phyloP scores from a whole-genome alignment of 2,888 invertebrate species.

The Brenthis daphne region DNA sequence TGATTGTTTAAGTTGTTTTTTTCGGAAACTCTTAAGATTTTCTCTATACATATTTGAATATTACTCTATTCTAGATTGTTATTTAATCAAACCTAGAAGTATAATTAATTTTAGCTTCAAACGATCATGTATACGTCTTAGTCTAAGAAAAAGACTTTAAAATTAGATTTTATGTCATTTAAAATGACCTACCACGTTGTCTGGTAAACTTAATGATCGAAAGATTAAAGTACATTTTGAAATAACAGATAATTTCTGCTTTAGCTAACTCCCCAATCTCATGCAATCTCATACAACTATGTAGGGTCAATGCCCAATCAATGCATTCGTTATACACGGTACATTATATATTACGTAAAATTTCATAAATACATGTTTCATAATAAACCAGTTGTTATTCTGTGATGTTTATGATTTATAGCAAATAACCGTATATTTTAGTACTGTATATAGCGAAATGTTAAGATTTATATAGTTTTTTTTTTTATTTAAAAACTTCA shows the following conservation, averaged over 20 bases:
- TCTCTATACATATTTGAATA: too few species aligned
- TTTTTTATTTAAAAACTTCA: too few species aligned
- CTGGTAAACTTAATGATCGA: too few species aligned
- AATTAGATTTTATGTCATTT: too few species aligned
- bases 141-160: too few species aligned
- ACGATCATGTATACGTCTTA: too few species aligned
- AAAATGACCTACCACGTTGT: too few species aligned
- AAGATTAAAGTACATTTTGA: neutral
- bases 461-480: neutral
- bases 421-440: neutral
- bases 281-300: neutral
- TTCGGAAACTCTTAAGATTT: too few species aligned
- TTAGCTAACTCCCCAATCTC: neutral
- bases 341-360: conserved; percentile 16
- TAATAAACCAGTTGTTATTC: conserved; percentile 12
- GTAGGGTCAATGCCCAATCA: conserved; percentile 10
- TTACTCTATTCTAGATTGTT: too few species aligned
- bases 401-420: conserved; percentile 12
- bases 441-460: neutral
- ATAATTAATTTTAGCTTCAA: too few species aligned
- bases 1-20: too few species aligned
- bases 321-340: conserved; percentile 14
- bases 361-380: conserved; percentile 18
- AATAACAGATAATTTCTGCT: neutral
- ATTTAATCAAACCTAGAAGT: too few species aligned